Conservation (phyloP, 2,113 vertebrate genomes). For the Cranoglanis bouderius region DNA sequence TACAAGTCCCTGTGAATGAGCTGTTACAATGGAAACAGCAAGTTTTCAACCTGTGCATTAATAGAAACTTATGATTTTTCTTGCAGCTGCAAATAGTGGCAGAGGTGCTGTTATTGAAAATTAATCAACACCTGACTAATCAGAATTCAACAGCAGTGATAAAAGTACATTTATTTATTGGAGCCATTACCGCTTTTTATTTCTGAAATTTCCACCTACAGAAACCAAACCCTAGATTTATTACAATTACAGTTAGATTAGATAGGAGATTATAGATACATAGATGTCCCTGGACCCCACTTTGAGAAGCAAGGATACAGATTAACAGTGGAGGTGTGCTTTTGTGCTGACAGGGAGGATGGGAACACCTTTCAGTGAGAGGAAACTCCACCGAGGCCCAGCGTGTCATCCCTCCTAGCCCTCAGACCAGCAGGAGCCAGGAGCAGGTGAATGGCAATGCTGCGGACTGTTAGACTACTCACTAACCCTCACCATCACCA, state of each 20-base stretch:
- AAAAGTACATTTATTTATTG: not conserved
- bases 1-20: not conserved
- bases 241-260: not conserved
- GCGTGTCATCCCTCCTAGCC: conserved; percentile 39
- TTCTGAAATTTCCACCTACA: not conserved
- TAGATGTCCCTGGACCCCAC: not conserved
- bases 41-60: not conserved
- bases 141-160: not conserved
- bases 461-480: conserved; percentile 63
- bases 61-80: not conserved
- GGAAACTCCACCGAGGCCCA: conserved; percentile 80
- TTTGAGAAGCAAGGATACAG: not conserved
- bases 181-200: not conserved
- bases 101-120: not conserved
- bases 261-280: not conserved
- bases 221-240: not conserved
- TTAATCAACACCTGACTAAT: not conserved
- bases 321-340: not conserved
- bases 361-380: conserved; percentile 88
- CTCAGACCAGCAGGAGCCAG: conserved; percentile 44
- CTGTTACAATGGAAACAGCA: not conserved
- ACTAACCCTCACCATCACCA: not conserved
- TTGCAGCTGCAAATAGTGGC: not conserved
- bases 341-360: conserved; percentile 82
- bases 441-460: conserved; percentile 69